Evolutionary conservation across 2,113 vertebrate genomes (phyloP).

Genomic region (Naja naja): DNA sequence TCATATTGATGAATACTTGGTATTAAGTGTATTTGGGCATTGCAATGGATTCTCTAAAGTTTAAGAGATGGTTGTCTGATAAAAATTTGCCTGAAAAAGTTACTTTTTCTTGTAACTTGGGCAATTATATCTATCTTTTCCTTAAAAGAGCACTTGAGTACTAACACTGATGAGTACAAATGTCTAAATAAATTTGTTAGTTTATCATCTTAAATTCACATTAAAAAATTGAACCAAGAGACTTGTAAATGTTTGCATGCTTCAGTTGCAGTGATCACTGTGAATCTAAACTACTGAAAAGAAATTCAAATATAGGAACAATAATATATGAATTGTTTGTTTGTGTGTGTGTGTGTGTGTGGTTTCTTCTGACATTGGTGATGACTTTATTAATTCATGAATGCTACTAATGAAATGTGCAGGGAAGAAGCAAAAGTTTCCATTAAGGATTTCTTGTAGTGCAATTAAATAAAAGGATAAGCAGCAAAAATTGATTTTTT

Average conservation of each 20-base stretch:
- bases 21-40: not conserved
- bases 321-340: slow-evolving; percentile 42
- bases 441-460: slow-evolving; percentile 41
- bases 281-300: slow-evolving; percentile 3
- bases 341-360: slow-evolving; percentile 18
- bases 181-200: slow-evolving; percentile 1
- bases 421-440: slow-evolving; percentile 47
- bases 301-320: slow-evolving; percentile 18
- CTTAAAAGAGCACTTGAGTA: not conserved
- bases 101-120: not conserved
- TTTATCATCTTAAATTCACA: not conserved
- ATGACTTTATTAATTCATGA: slow-evolving; percentile 59
- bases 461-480: slow-evolving; percentile 60
- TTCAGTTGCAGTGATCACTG: not conserved
- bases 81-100: not conserved
- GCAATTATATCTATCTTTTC: not conserved
- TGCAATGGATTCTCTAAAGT: not conserved
- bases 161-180: not conserved
- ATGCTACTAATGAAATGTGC: slow-evolving; percentile 55
- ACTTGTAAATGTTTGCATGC: not conserved
- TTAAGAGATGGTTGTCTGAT: not conserved
- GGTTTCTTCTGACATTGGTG: slow-evolving; percentile 28
- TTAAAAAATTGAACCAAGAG: not conserved
- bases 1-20: not conserved
- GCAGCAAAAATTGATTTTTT: slow-evolving; percentile 40